Percentiles rank a stretch among this genome's conserved stretches.
phyloP scores from a whole-genome alignment of 2,113 vertebrate genomes.

The Entomyzon cyanotis region DNA sequence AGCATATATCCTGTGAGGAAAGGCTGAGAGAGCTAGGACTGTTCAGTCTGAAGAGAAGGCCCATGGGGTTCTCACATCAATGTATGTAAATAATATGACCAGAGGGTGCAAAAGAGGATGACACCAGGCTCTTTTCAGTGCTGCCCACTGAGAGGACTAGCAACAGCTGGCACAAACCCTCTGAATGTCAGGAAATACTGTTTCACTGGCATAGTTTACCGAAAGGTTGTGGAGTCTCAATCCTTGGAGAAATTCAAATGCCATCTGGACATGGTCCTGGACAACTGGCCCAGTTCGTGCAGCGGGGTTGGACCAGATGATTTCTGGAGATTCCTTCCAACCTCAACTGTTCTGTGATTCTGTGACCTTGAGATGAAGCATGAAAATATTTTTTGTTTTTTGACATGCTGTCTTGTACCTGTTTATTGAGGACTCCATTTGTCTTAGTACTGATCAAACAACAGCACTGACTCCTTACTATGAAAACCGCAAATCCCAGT shows the following conservation, averaged over 20 bases:
- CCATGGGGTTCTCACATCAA: background rate
- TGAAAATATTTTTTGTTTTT: background rate
- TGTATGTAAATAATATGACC: background rate
- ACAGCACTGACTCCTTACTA: background rate
- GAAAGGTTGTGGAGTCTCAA: background rate
- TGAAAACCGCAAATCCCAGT: background rate
- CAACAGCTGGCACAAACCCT: background rate
- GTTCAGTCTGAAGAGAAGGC: background rate
- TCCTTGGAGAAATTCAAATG: background rate
- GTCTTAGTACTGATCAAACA: background rate
- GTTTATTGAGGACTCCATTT: background rate
- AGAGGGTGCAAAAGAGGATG: background rate
- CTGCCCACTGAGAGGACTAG: background rate
- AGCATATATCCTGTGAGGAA: background rate
- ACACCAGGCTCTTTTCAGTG: background rate
- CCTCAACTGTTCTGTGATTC: background rate
- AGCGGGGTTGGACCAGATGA: background rate
- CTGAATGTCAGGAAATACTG: background rate
- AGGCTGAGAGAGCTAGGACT: background rate
- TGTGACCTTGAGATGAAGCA: background rate
- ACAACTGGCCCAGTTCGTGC: background rate
- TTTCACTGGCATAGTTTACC: background rate
- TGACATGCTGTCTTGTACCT: background rate
- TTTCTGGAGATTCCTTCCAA: background rate
- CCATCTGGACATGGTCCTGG: background rate